These are phyloP conservation scores for Polymixis lichenea DNA, from an alignment of 2,888 invertebrate species.

Conservation along the genomic window DNA sequence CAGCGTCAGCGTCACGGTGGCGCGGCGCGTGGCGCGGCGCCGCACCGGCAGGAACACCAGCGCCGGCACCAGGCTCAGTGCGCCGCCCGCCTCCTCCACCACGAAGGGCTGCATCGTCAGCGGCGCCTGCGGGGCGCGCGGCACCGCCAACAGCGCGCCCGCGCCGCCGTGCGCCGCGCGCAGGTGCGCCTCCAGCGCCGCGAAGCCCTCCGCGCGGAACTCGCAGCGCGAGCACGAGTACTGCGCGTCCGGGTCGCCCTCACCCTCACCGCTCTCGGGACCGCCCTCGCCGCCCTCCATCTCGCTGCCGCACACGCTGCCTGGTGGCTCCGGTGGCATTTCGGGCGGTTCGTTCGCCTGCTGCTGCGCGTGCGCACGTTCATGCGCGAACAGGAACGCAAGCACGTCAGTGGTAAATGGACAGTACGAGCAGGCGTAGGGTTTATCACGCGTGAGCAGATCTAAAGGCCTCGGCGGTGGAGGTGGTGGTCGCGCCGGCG, in stretches of 20 bases:
- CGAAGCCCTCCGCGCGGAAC: conserved; percentile 87
- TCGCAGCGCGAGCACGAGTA: conserved; percentile 88
- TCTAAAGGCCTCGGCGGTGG: conserved; percentile 90
- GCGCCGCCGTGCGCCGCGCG: conserved; percentile 88
- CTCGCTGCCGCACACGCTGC: conserved; percentile 66
- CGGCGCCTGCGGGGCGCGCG: conserved; percentile 92
- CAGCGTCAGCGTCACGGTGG: conserved; percentile 97
- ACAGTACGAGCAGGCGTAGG: conserved; percentile 97
- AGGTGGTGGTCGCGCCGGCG: conserved; percentile 85
- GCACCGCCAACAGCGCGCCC: conserved; percentile 88
- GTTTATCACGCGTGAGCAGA: conserved; percentile 91
- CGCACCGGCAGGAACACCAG: conserved; percentile 98
- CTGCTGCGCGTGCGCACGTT: conserved; percentile 93
- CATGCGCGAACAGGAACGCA: conserved; percentile 97
- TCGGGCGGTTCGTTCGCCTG: conserved; percentile 76
- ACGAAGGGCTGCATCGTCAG: conserved; percentile 98
- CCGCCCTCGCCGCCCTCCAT: conserved; percentile 64
- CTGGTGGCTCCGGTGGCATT: conserved; percentile 58
- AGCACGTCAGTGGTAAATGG: conserved; percentile 97
- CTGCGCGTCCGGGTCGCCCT: conserved; percentile 78
- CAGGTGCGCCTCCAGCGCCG: conserved; percentile 87
- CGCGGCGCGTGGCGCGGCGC: conserved; percentile 95
- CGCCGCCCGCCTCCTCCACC: conserved; percentile 92
- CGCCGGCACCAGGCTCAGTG: conserved; percentile 95
- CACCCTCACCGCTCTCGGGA: conserved; percentile 71